Conservation (phyloP, 2,113 vertebrate genomes). For the Tachuris rubrigastra region DNA sequence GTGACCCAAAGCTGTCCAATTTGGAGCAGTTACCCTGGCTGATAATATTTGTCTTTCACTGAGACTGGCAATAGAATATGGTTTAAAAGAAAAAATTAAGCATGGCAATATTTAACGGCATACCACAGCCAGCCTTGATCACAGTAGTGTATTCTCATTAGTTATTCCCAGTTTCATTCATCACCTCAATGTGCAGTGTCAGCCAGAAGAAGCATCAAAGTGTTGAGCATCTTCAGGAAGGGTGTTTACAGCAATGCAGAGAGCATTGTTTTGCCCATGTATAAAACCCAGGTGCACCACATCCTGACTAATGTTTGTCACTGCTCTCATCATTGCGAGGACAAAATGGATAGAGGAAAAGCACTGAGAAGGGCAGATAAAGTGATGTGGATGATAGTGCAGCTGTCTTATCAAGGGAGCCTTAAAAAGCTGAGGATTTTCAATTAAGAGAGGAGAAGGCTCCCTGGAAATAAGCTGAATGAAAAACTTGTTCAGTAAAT, state of each 20-base stretch:
- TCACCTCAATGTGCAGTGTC: not conserved
- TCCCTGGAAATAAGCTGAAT: not conserved
- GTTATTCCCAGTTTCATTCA: constrained; percentile 19
- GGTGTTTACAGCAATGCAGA: not conserved
- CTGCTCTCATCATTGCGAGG: not conserved
- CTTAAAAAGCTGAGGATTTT: not conserved
- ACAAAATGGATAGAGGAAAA: not conserved
- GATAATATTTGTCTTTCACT: not conserved
- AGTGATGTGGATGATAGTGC: not conserved
- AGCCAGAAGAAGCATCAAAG: not conserved
- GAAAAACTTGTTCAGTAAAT: not conserved
- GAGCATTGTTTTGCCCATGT: not conserved
- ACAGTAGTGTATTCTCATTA: not conserved
- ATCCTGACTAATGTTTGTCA: not conserved
- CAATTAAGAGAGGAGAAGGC: not conserved
- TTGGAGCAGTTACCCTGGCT: not conserved
- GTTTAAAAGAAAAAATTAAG: not conserved
- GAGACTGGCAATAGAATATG: not conserved
- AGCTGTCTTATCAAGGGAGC: not conserved
- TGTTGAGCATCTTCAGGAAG: not conserved
- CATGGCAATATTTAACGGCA: constrained; percentile 4
- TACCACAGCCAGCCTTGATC: not conserved
- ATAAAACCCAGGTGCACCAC: not conserved
- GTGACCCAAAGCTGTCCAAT: not conserved
- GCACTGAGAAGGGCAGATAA: not conserved